Conservation (phyloP, 2,113 vertebrate genomes). For the Brevimyrus niger region DNA sequence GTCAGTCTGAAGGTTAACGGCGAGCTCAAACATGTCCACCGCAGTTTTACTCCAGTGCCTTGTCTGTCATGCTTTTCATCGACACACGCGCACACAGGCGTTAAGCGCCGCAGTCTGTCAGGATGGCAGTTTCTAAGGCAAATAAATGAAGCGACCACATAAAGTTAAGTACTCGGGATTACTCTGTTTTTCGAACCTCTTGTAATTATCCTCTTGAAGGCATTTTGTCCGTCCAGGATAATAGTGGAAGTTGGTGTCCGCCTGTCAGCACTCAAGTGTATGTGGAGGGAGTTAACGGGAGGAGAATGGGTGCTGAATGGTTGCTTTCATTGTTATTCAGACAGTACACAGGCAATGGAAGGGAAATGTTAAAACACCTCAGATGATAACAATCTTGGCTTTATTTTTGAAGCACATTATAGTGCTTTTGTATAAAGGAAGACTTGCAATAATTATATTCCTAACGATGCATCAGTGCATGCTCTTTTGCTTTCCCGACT, state of each 20-base stretch:
- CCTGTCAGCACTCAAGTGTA: conserved; percentile 62
- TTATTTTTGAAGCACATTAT: not conserved
- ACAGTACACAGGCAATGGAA: not conserved
- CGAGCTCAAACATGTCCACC: not conserved
- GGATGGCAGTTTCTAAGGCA: conserved; percentile 53
- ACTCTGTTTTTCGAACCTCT: conserved; percentile 62
- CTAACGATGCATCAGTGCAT: not conserved
- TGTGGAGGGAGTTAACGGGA: conserved; percentile 49
- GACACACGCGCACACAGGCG: conserved; percentile 39
- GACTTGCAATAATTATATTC: not conserved
- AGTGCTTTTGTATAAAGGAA: not conserved
- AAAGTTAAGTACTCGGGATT: conserved; percentile 64
- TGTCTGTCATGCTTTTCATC: conserved; percentile 48
- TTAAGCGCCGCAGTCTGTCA: conserved; percentile 55
- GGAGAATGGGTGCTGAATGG: conserved; percentile 53
- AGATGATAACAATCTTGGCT: not conserved
- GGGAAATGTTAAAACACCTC: not conserved
- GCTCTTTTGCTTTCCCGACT: not conserved
- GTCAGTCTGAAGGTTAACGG: conserved; percentile 4
- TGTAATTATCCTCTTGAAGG: conserved; percentile 65
- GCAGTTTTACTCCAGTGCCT: not conserved
- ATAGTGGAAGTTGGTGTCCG: conserved; percentile 59
- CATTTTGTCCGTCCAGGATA: conserved; percentile 58
- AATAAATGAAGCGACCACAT: conserved; percentile 55
- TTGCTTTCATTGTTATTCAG: conserved; percentile 56